Conservation (phyloP, 1,140 invertebrate species). For the Solenopsis fugax region DNA sequence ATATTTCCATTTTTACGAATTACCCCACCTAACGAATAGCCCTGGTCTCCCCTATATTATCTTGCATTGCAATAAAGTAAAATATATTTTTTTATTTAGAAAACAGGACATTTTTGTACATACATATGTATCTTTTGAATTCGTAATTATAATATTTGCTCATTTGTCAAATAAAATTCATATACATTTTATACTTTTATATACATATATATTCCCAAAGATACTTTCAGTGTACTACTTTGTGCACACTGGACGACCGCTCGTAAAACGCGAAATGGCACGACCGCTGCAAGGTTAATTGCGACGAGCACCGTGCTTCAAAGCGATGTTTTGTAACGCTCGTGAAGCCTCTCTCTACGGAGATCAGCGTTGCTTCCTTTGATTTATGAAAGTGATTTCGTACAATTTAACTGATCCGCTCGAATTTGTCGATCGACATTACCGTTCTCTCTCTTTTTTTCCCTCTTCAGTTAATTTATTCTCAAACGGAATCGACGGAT, state of each 20-base stretch:
- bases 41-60: no score
- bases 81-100: not conserved
- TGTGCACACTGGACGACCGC: not conserved
- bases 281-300: constrained; percentile 42
- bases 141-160: no score
- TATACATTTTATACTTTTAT: no score
- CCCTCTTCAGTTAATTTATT: constrained; percentile 41
- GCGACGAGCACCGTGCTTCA: constrained; percentile 33
- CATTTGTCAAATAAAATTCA: no score
- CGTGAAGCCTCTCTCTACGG: constrained; percentile 10
- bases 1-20: no score
- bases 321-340: constrained; percentile 35
- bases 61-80: no score
- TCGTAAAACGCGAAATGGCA: constrained; percentile 2
- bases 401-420: constrained; percentile 32
- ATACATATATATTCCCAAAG: not conserved
- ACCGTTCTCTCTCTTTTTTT: not conserved
- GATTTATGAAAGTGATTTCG: constrained; percentile 61
- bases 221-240: not conserved
- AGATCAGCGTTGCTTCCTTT: constrained; percentile 40
- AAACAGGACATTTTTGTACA: not conserved
- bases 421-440: constrained; percentile 30
- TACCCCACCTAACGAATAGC: no score
- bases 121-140: no score
- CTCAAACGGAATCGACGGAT: constrained; percentile 31